Evolutionary conservation across 2,113 vertebrate species (phyloP), one percentile per base, ranked within the genome.

Genomic region (Tetrax tetrax): DNA sequence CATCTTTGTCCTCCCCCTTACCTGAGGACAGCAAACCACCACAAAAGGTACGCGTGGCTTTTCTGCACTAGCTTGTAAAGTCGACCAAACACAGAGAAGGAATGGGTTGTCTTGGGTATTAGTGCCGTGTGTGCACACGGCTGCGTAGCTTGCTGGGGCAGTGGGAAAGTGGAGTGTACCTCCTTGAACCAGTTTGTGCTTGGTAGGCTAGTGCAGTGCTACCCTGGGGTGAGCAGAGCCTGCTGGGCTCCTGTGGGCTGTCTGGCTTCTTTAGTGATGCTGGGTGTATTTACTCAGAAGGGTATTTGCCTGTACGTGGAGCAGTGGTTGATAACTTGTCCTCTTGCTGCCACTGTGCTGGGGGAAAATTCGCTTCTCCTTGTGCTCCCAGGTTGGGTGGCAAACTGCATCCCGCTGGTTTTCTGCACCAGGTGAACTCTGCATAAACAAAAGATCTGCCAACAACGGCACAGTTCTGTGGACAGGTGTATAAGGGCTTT

Each of bases 171-270:
- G 25, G 12, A 50, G 75, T 66, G n/a, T 84, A 8, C 25, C 63
- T 91, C 45, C 25, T 14, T 14, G 7, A n/a, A 38, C 31, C 9
- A 12, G 11, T 50, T 50, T 75, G 60, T 75, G n/a, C 14, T 81
- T 37, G 28, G 15, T 63, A 72, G 61, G 37, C 71, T 74, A 43
- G 24, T 69, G 59, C n/a, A 31, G 38, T 17, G 37, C 59, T 80
- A 6, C 28, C 19, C 25, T 0, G 0, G 43, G 24, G 23, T 9
- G 60, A 35, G n/a, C 51, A 41, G 60, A 8, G 38, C 4, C 0
- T 56, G 11, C 51, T 83, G 69, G 15, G 59, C 37, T 77, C 10
- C 59, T 51, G 4, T 1, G 2, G 35, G 14, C 45, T 56, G 7
- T 50, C 28, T 17, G 37, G 27, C 37, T 77, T 63, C 56, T 82